Conservation (phyloP, 2,113 vertebrate species). For the Lanius ludovicianus region DNA sequence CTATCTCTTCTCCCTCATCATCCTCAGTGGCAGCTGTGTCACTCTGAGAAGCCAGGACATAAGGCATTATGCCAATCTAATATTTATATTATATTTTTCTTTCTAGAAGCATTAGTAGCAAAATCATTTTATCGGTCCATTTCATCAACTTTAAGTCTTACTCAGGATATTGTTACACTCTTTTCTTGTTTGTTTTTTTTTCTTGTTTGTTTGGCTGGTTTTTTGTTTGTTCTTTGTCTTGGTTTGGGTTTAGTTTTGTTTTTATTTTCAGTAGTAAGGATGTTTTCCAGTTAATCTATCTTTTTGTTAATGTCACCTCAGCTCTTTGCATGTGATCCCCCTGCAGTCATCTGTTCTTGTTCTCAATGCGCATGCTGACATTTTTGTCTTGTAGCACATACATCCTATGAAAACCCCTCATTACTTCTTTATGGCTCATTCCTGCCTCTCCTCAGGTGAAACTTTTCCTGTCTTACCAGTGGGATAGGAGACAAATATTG, state of each 20-base stretch:
- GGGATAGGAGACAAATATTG: neutral
- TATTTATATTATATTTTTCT: neutral
- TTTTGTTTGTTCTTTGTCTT: neutral
- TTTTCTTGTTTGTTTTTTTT: neutral
- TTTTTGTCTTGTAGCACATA: neutral
- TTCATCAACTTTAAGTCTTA: neutral
- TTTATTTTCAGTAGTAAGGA: neutral
- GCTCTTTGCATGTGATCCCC: neutral
- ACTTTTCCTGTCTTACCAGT: neutral
- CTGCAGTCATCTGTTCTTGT: neutral
- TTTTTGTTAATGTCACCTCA: neutral
- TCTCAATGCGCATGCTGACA: neutral
- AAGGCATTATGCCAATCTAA: neutral
- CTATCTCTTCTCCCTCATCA: accelerated
- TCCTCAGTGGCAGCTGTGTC: neutral
- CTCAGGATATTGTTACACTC: accelerated
- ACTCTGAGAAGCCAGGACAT: neutral
- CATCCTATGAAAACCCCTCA: neutral
- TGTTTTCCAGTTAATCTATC: neutral
- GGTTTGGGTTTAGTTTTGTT: neutral
- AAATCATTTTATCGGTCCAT: neutral
- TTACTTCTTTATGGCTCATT: neutral
- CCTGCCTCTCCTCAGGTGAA: neutral
- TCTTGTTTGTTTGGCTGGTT: neutral
- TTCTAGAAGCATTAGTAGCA: neutral